Percentiles rank a stretch among this genome's conserved stretches.
phyloP scores from a whole-genome alignment of 2,888 invertebrate species.

The Hypselothyrea guttata region DNA sequence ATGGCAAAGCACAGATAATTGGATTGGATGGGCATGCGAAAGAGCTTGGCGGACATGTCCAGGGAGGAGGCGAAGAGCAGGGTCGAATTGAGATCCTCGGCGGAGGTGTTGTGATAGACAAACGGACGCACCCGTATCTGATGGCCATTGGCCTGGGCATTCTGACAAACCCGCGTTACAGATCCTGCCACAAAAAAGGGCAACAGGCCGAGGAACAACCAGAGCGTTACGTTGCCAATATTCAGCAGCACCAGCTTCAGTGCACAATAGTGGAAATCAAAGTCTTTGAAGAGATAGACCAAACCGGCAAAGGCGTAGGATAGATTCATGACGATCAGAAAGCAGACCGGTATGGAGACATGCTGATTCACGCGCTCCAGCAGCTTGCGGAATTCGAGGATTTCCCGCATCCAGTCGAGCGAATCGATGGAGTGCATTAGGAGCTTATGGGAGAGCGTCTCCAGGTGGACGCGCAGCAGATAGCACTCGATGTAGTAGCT shows the following conservation, averaged over 20 bases:
- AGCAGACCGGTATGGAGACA: slow-evolving; percentile 89
- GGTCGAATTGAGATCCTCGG: slow-evolving; percentile 89
- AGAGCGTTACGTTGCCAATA: slow-evolving; percentile 84
- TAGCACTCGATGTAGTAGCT: slow-evolving; percentile 93
- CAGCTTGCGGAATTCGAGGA: slow-evolving; percentile 90
- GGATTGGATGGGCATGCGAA: slow-evolving; percentile 88
- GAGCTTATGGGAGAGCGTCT: slow-evolving; percentile 88
- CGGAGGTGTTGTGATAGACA: slow-evolving; percentile 90
- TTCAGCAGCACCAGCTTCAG: slow-evolving; percentile 86
- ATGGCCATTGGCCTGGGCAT: slow-evolving; percentile 89
- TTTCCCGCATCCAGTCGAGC: slow-evolving; percentile 91
- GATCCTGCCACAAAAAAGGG: slow-evolving; percentile 87
- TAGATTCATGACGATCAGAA: slow-evolving; percentile 89
- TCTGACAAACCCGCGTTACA: slow-evolving; percentile 87
- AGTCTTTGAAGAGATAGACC: slow-evolving; percentile 86
- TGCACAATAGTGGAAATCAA: slow-evolving; percentile 84
- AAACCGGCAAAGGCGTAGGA: slow-evolving; percentile 88
- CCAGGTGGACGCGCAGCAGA: slow-evolving; percentile 88
- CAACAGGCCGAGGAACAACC: slow-evolving; percentile 76
- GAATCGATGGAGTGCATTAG: slow-evolving; percentile 88
- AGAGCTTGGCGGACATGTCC: slow-evolving; percentile 88
- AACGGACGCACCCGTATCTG: slow-evolving; percentile 90
- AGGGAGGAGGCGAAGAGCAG: slow-evolving; percentile 90
- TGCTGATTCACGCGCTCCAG: slow-evolving; percentile 90
- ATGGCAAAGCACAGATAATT: slow-evolving; percentile 86